These are phyloP conservation scores for Phymastichus coffea DNA, from an alignment of 1,140 invertebrate genomes.

Conservation along the genomic window DNA sequence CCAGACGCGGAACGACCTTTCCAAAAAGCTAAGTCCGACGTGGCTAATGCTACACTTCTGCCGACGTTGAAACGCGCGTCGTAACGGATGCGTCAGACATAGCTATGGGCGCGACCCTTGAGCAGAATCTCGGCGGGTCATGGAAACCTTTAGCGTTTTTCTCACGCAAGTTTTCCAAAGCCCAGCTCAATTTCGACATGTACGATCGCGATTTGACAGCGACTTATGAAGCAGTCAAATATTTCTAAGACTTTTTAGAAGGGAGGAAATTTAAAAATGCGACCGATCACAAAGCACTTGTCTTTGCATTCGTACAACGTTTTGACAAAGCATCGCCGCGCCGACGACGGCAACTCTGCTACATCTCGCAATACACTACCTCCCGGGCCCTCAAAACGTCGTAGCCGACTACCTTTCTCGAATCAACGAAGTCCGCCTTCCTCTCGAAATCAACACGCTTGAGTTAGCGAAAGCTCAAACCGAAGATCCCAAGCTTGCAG, in stretches of 20 bases:
- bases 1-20: too few relatives aligned
- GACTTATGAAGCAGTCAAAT: conserved; percentile 36
- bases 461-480: too few relatives aligned
- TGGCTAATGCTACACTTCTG: background rate
- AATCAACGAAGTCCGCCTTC: too few relatives aligned
- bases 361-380: conserved; percentile 6
- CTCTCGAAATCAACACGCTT: too few relatives aligned
- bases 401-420: too few relatives aligned
- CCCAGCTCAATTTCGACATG: conserved; percentile 36
- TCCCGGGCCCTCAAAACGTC: background rate
- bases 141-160: conserved; percentile 15
- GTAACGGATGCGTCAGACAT: background rate
- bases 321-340: conserved; percentile 12
- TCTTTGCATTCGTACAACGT: conserved; percentile 11
- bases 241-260: conserved; percentile 39
- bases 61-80: background rate
- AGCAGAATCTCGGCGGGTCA: background rate
- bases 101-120: background rate
- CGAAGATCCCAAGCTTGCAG: too few relatives aligned
- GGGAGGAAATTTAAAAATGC: conserved; percentile 27
- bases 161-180: conserved; percentile 14
- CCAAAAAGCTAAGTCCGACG: too few relatives aligned
- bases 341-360: background rate
- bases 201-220: conserved; percentile 41
- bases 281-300: conserved; percentile 27